Evolutionary conservation across 2,113 vertebrate genomes (phyloP).

Genomic region (Phylloscopus whistleri): DNA sequence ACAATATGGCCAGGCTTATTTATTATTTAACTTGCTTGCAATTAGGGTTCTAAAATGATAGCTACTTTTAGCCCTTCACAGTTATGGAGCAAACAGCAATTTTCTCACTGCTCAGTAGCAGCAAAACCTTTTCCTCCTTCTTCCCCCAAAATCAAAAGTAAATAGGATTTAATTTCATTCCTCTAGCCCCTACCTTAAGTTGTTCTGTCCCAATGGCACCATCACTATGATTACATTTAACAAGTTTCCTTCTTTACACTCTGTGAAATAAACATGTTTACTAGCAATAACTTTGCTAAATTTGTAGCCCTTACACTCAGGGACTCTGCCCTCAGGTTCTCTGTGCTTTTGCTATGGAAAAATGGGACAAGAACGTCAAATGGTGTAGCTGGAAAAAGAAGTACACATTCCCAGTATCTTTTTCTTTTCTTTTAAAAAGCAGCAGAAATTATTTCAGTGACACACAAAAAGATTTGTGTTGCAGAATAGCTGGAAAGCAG

Average conservation of each 20-base stretch:
- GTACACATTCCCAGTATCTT: not conserved
- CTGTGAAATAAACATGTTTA: not conserved
- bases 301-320: not conserved
- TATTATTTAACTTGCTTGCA: not conserved
- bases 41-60: not conserved
- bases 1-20: not conserved
- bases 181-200: not conserved
- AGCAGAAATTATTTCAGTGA: conserved; percentile 23
- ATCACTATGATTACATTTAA: not conserved
- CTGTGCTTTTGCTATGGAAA: not conserved
- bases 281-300: not conserved
- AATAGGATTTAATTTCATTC: not conserved
- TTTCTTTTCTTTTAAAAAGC: not conserved
- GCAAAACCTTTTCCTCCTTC: not conserved
- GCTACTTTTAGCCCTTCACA: not conserved
- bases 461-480: conserved; percentile 25
- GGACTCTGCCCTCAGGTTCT: not conserved
- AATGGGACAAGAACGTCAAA: not conserved
- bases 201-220: not conserved
- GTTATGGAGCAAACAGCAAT: not conserved
- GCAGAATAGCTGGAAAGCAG: conserved; percentile 16
- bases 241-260: not conserved
- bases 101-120: not conserved
- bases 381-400: not conserved
- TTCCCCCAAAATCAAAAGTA: not conserved